Percentiles rank a stretch among this genome's conserved stretches.
phyloP scores from a whole-genome alignment of 2,888 invertebrate species.

The Pantelozetes paolii region DNA sequence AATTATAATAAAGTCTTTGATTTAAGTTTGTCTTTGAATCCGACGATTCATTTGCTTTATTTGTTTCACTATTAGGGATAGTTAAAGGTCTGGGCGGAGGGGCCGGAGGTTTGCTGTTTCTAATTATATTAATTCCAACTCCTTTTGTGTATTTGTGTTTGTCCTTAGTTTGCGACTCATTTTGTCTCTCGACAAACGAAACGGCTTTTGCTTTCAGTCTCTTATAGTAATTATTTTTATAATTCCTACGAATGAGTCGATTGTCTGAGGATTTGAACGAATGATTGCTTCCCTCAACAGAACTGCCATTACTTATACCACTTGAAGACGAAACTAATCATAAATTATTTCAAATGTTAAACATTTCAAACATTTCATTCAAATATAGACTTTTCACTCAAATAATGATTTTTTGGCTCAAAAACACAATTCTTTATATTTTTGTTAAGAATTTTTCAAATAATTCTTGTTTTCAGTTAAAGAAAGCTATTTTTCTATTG shows the following conservation, averaged over 20 bases:
- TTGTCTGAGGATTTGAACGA: conserved; percentile 56
- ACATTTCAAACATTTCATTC: too few species aligned
- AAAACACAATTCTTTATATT: too few species aligned
- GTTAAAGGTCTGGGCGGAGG: conserved; percentile 8
- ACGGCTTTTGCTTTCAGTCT: conserved; percentile 1
- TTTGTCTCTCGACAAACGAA: conserved; percentile 23
- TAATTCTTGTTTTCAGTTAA: too few species aligned
- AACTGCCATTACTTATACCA: conserved; percentile 63
- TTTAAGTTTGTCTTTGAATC: neutral
- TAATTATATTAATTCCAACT: neutral
- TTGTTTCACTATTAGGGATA: conserved; percentile 13
- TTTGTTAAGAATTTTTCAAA: too few species aligned
- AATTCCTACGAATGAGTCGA: neutral
- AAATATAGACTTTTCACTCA: too few species aligned
- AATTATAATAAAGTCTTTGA: neutral
- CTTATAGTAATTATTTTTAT: conserved; percentile 28
- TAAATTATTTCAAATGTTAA: too few species aligned
- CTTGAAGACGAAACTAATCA: conserved; percentile 43
- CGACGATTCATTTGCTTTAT: conserved; percentile 15
- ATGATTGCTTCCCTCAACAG: conserved; percentile 78
- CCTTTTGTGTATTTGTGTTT: neutral
- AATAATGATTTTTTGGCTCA: too few species aligned
- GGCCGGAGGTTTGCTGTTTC: conserved; percentile 5
- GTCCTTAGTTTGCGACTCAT: neutral
- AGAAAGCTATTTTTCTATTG: too few species aligned